A percentile compares a stretch with the other conserved stretches of the same genome.
Conservation (phyloP, 1,140 invertebrate species). For the Phymorhynchus buccinoides region DNA sequence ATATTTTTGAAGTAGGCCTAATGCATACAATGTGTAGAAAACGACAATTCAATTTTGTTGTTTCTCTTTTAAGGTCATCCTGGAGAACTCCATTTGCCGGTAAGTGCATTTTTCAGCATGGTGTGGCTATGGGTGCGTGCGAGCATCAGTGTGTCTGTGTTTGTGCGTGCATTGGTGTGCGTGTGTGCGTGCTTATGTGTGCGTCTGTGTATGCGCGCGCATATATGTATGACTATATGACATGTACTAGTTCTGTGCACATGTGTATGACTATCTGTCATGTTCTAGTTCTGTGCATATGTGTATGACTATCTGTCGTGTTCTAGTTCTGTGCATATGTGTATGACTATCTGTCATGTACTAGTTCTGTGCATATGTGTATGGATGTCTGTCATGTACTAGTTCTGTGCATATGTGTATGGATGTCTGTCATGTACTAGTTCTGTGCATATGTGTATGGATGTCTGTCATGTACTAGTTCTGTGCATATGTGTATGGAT, state of each 20-base stretch:
- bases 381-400: too few species aligned
- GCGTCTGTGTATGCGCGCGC: not conserved
- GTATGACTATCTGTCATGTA: not conserved
- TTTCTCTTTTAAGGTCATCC: not conserved
- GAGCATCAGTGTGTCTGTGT: too few species aligned
- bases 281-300: not conserved
- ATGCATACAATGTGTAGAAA: too few species aligned
- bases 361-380: too few species aligned
- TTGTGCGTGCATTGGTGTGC: too few species aligned
- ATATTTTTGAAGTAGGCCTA: too few species aligned
- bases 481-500: too few species aligned
- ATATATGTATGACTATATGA: not conserved
- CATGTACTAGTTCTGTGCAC: not conserved
- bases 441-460: too few species aligned
- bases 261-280: not conserved
- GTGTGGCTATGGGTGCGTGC: not conserved
- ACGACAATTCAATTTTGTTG: not conserved
- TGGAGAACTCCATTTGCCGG: conserved; percentile 28
- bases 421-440: too few species aligned
- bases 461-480: too few species aligned
- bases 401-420: too few species aligned
- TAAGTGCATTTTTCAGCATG: not conserved
- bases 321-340: not conserved
- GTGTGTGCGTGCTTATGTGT: too few species aligned
- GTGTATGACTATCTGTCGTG: not conserved